Percentiles rank a stretch among this genome's conserved stretches.
These are phyloP conservation scores for Ciconia nigra DNA, from an alignment of 2,797 vertebrate genomes.

Conservation along the genomic window DNA sequence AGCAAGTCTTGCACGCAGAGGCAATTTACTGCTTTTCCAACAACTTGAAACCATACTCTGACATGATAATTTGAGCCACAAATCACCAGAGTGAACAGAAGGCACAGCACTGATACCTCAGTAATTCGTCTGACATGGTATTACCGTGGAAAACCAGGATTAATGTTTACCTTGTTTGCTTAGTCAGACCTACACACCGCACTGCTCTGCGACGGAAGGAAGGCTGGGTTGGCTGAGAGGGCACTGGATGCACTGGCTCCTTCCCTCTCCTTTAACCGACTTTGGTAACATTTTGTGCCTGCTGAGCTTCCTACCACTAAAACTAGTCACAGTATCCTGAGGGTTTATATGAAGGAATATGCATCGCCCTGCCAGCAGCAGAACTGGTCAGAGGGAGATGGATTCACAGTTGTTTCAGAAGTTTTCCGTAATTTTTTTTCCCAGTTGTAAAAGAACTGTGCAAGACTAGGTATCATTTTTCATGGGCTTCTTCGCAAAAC, in stretches of 20 bases:
- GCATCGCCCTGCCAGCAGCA: neutral
- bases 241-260: neutral
- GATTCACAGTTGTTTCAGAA: neutral
- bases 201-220: rapidly evolving
- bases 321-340: neutral
- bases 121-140: slow-evolving; percentile 34
- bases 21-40: neutral
- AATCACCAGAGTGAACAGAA: slow-evolving; percentile 22
- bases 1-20: neutral
- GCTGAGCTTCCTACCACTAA: neutral
- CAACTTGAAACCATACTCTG: neutral
- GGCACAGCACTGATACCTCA: neutral
- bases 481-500: neutral
- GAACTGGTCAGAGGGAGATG: neutral
- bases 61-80: neutral
- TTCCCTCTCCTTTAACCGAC: neutral
- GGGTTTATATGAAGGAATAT: neutral
- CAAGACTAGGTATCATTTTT: neutral
- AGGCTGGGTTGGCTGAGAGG: neutral
- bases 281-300: neutral
- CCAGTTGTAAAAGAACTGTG: neutral
- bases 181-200: neutral
- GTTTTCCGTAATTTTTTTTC: neutral
- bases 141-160: slow-evolving; percentile 26
- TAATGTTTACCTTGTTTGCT: neutral